phyloP scores from a whole-genome alignment of 2,113 vertebrate genomes.

The Hypomesus transpacificus region DNA sequence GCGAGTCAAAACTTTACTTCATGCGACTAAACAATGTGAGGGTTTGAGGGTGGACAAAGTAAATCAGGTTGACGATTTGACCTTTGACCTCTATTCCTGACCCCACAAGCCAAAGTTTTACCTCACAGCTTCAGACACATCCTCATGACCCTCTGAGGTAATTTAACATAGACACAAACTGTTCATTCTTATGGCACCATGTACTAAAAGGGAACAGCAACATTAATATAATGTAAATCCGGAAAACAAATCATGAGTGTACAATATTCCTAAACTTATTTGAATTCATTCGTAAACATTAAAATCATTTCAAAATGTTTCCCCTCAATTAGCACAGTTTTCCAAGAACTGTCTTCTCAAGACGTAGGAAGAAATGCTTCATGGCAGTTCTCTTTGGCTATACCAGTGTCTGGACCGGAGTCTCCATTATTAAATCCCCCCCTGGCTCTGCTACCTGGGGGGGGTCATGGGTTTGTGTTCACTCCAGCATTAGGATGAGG shows the following conservation, averaged over 20 bases:
- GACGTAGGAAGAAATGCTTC: conserved; percentile 47
- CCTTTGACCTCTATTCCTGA: conserved; percentile 20
- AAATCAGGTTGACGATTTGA: conserved; percentile 18
- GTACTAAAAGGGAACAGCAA: conserved; percentile 12
- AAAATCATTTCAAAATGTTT: too few relatives aligned
- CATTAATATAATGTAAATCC: too few relatives aligned
- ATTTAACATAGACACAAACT: background rate
- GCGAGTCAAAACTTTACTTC: conserved; percentile 9
- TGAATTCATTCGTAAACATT: too few relatives aligned
- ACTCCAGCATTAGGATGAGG: conserved; percentile 46
- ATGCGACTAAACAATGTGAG: conserved; percentile 1
- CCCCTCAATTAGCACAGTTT: conserved; percentile 46
- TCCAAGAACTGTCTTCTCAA: conserved; percentile 33
- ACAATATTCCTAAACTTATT: too few relatives aligned
- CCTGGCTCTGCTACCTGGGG: conserved; percentile 49
- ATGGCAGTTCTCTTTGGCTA: conserved; percentile 34
- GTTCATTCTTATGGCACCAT: background rate
- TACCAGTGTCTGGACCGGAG: conserved; percentile 39
- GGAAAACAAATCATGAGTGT: too few relatives aligned
- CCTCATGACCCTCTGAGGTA: background rate
- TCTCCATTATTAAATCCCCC: conserved; percentile 44
- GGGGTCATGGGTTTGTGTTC: conserved; percentile 40
- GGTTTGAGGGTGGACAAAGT: conserved; percentile 23
- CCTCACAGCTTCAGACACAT: background rate
- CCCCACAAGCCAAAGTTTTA: conserved; percentile 22